Percentiles rank a stretch among this genome's conserved stretches.
These are phyloP conservation scores for Porites lutea DNA, from an alignment of 64 coral and sea anemone species.

Conservation along the genomic window DNA sequence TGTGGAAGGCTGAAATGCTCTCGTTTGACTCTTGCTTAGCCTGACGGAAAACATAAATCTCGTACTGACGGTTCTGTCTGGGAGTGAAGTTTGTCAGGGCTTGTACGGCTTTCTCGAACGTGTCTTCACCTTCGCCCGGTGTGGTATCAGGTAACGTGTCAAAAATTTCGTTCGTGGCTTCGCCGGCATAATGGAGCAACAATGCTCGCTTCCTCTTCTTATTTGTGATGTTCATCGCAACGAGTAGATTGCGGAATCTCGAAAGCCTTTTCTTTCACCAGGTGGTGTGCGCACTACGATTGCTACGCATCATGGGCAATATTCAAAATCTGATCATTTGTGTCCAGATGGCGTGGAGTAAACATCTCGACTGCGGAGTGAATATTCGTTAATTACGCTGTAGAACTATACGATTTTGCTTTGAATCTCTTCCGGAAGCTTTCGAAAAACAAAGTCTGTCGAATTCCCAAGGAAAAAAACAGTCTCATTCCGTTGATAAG, in stretches of 20 bases:
- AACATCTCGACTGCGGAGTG: too few relatives aligned
- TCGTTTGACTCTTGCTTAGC: conserved; percentile 19
- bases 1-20: conserved; percentile 40
- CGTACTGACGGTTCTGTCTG: conserved; percentile 48
- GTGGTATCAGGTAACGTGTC: neutral
- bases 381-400: too few relatives aligned
- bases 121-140: neutral
- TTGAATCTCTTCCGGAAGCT: too few relatives aligned
- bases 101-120: neutral
- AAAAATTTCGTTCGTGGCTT: conserved; percentile 32
- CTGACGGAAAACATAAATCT: conserved; percentile 50
- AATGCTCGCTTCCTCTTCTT: conserved; percentile 39
- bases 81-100: conserved; percentile 31
- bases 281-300: too few relatives aligned
- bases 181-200: conserved; percentile 26
- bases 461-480: too few relatives aligned
- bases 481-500: too few relatives aligned
- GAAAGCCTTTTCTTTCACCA: conserved; percentile 17
- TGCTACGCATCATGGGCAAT: too few relatives aligned
- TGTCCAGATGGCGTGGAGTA: too few relatives aligned
- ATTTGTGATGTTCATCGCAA: conserved; percentile 27
- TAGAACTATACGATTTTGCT: too few relatives aligned
- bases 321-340: too few relatives aligned
- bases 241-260: conserved; percentile 21
- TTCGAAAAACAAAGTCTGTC: too few relatives aligned